Base-by-base conservation (phyloP, 2,113 vertebrate species). In the Gopherus flavomarginatus region DNA sequence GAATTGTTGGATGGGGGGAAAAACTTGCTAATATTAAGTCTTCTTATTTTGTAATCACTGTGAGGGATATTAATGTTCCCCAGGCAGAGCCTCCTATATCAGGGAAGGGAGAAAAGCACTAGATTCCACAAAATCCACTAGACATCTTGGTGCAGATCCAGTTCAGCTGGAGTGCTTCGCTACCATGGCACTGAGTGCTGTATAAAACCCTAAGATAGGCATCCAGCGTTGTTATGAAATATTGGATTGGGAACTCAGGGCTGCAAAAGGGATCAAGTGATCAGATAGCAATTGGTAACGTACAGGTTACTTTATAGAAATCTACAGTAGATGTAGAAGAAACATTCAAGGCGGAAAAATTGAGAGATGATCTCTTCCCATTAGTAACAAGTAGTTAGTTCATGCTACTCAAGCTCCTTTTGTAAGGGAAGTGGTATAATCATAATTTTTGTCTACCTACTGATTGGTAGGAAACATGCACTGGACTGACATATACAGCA, bases 1-100 rank as follows among this genome's bases (percentile, higher is more conserved):
- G 92, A 77, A 92, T 80, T 90, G 85, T 81, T 69, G 29, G 52
- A 53, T 89, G 94, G 95, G 27, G 91, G 83, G 56, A 90, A 85
- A 69, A 54, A 11, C 5, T 75, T 94, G 21, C 83, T 93, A 83
- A 87, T 90, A 85, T 87, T 94, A 50, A 54, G 31, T 35, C 29
- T 35, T 65, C 31, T 31, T 65, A 65, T 31, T 69, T 90, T 96
- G 5, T 90, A 95, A 95, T 95, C 2, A 4, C 88, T 86, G 10
- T n/a, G 35, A n/a, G 35, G 35, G 31, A 54, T 21, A 59, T n/a
- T 69, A n/a, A 35, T 3, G 65, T 85, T 14, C 83, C 0, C 0
- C 84, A n/a, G 31, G 35, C 35, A n/a, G 17, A 69, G 16, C 62
- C 13, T 69, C 62, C 31, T n/a, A 35, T 35, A 19, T 69, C 62